Evolutionary conservation across 2,797 vertebrate genomes (phyloP).

Genomic region (Vireo griseus): DNA sequence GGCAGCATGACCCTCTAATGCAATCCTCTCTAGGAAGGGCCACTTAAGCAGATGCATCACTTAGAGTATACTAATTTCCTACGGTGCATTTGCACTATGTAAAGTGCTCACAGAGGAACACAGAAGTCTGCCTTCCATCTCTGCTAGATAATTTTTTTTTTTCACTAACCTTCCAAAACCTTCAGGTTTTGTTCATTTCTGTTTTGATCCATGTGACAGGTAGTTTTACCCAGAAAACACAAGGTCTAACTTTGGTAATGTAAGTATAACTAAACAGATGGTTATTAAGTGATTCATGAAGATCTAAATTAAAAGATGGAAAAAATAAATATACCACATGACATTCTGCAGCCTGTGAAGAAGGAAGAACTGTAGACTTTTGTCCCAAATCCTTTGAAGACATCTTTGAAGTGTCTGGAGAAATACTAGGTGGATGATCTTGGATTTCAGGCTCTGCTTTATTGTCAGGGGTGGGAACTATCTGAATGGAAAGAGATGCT

Average conservation of each 20-base stretch:
- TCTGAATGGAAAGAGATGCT: conserved; percentile 81
- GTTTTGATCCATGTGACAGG: conserved; percentile 17
- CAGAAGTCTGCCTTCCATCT: background rate
- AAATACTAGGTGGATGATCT: conserved; percentile 72
- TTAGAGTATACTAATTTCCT: background rate
- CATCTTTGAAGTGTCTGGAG: conserved; percentile 73
- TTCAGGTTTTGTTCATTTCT: background rate
- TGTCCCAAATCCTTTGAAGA: conserved; percentile 71
- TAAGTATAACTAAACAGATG: conserved; percentile 58
- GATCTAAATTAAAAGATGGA: conserved; percentile 59
- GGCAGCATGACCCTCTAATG: background rate
- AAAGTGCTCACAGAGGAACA: background rate
- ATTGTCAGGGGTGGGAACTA: conserved; percentile 72
- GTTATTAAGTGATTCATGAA: conserved; percentile 64
- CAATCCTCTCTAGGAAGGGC: background rate
- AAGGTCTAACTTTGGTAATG: conserved; percentile 30
- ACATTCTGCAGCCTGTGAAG: conserved; percentile 73
- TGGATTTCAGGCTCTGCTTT: conserved; percentile 73
- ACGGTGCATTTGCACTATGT: background rate
- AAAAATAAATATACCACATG: conserved; percentile 75
- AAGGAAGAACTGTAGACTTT: conserved; percentile 66
- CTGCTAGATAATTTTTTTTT: background rate
- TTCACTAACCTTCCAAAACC: background rate
- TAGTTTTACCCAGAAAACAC: conserved; percentile 73
- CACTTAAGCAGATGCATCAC: background rate